These are phyloP conservation scores for Dasypogon diadema DNA, from an alignment of 2,888 invertebrate species.

Conservation along the genomic window DNA sequence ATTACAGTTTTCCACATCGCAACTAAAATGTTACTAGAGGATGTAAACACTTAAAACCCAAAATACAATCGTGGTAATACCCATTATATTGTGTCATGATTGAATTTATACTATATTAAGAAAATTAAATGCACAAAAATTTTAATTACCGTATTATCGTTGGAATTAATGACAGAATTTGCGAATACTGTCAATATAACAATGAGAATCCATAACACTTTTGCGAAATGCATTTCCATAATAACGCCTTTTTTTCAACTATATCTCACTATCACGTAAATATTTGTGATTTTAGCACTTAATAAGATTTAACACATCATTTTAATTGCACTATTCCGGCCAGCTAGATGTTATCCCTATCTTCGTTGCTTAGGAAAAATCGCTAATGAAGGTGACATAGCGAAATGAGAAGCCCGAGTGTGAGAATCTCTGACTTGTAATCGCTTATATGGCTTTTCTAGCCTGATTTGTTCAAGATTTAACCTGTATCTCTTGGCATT, in stretches of 20 bases:
- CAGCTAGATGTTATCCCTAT: neutral
- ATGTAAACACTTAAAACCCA: no score
- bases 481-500: neutral
- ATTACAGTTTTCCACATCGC: no score
- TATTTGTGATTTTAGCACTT: neutral
- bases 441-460: constrained; percentile 65
- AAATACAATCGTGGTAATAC: no score
- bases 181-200: constrained; percentile 58
- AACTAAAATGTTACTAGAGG: no score
- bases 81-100: no score
- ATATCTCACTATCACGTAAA: neutral
- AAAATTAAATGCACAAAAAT: no score
- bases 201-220: constrained; percentile 60
- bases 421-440: constrained; percentile 64
- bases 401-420: constrained; percentile 68
- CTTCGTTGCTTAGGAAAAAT: neutral
- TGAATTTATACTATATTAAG: no score
- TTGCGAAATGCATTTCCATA: constrained; percentile 61
- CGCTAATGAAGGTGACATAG: constrained; percentile 63
- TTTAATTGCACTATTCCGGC: constrained; percentile 4
- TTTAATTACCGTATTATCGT: constrained; percentile 60
- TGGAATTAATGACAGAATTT: constrained; percentile 63
- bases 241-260: neutral
- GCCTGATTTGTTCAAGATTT: neutral
- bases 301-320: neutral